Conservation (phyloP, 2,113 vertebrate species). For the Python bivittatus region DNA sequence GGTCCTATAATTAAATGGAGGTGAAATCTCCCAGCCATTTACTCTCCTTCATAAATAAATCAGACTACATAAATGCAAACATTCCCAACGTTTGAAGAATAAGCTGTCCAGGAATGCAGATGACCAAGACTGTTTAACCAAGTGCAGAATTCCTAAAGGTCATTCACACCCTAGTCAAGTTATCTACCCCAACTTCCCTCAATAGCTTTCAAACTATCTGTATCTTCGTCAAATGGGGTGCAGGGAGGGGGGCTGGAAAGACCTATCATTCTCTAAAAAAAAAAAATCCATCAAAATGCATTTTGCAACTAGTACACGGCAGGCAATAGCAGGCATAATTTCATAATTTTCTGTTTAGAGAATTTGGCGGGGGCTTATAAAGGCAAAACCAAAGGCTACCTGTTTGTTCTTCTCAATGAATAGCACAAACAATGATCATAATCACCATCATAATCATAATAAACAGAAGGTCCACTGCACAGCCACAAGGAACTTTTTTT, state of each 20-base stretch:
- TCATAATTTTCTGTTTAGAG: neutral
- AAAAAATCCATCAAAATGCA: neutral
- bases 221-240: neutral
- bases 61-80: neutral
- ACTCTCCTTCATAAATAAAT: neutral
- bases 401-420: neutral
- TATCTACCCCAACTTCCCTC: neutral
- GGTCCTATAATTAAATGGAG: neutral
- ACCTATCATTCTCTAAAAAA: neutral
- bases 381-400: neutral
- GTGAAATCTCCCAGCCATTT: neutral
- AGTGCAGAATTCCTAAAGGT: neutral
- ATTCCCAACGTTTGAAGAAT: neutral
- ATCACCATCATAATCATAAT: too few species aligned
- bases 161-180: neutral
- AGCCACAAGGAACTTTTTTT: neutral
- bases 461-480: neutral
- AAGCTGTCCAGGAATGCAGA: neutral
- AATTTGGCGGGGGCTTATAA: neutral
- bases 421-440: too few species aligned
- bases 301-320: neutral
- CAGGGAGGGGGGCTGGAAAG: neutral
- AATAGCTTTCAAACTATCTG: neutral
- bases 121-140: neutral
- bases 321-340: neutral